A percentile compares a stretch with the other conserved stretches of the same genome.
These are phyloP conservation scores for Trichogramma dendrolimi DNA, from an alignment of 2,888 invertebrate species.

Conservation along the genomic window DNA sequence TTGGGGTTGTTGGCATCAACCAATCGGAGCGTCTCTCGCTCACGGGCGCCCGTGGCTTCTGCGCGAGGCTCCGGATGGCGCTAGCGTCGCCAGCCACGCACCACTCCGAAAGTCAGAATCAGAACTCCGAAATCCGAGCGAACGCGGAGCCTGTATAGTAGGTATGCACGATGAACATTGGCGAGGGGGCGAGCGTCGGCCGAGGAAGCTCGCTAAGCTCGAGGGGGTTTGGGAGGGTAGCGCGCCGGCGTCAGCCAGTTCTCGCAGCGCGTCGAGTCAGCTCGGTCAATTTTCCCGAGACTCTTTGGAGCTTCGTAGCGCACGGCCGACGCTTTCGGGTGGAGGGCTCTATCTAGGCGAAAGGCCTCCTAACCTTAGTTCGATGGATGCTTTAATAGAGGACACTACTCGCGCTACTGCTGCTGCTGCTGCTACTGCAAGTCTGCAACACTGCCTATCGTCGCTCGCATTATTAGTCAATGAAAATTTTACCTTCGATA, in stretches of 20 bases:
- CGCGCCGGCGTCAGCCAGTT: too few species aligned
- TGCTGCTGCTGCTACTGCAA: conserved; percentile 7
- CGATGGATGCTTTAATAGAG: conserved; percentile 41
- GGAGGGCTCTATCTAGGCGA: too few species aligned
- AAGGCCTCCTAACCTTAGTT: conserved; percentile 27
- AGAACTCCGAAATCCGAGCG: conserved; percentile 36
- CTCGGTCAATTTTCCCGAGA: too few species aligned
- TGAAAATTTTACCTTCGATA: too few species aligned
- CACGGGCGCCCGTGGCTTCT: background rate
- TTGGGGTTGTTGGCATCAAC: conserved; percentile 31
- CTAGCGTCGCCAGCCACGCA: conserved; percentile 29
- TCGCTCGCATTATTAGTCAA: conserved; percentile 11
- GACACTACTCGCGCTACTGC: conserved; percentile 40
- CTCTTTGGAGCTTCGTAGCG: background rate
- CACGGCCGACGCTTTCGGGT: background rate
- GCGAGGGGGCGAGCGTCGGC: too few species aligned
- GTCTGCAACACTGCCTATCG: background rate
- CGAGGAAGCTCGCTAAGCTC: too few species aligned
- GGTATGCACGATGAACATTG: too few species aligned
- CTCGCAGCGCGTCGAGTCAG: background rate
- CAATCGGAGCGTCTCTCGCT: conserved; percentile 41
- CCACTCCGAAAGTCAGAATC: conserved; percentile 35
- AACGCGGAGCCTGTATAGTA: too few species aligned
- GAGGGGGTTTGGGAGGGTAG: too few species aligned
- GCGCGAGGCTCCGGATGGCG: conserved; percentile 44